Percentiles rank a stretch among this genome's conserved stretches.
Conservation (phyloP, 2,888 invertebrate genomes). For the Drosophila anomalata region DNA sequence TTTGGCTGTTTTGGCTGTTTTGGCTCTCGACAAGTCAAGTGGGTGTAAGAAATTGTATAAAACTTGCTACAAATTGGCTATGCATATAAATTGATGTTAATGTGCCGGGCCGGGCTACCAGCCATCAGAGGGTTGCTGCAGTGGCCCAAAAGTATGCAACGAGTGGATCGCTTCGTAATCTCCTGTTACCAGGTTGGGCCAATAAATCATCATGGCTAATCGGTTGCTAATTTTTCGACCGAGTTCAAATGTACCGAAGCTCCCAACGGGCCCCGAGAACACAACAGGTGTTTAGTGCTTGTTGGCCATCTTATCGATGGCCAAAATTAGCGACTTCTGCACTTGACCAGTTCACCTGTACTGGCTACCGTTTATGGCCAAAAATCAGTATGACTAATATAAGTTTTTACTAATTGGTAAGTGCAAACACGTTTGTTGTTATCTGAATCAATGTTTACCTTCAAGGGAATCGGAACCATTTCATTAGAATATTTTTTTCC, state of each 20-base stretch:
- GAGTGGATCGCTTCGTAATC: slow-evolving; percentile 4
- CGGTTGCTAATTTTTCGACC: slow-evolving; percentile 42
- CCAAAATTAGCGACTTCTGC: slow-evolving; percentile 17
- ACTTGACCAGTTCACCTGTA: slow-evolving; percentile 44
- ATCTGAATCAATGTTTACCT: background rate
- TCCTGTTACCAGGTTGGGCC: slow-evolving; percentile 4
- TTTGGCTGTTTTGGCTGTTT: slow-evolving; percentile 18
- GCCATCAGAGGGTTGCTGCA: slow-evolving; percentile 16
- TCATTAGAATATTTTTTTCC: slow-evolving; percentile 24
- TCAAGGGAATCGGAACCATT: background rate
- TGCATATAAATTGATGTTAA: slow-evolving; percentile 85
- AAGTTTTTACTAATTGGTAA: background rate
- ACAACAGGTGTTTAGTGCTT: slow-evolving; percentile 52
- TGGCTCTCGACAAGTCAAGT: slow-evolving; percentile 80
- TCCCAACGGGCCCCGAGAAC: background rate
- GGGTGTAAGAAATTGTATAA: slow-evolving; percentile 83
- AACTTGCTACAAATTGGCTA: slow-evolving; percentile 84
- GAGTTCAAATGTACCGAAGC: slow-evolving; percentile 20
- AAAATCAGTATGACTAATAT: background rate
- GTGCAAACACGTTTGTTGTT: background rate
- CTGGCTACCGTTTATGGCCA: slow-evolving; percentile 18
- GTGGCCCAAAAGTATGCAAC: slow-evolving; percentile 62
- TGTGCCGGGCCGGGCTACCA: slow-evolving; percentile 44
- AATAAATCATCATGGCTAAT: slow-evolving; percentile 48
- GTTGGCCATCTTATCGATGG: slow-evolving; percentile 22